A percentile compares a stretch with the other conserved stretches of the same genome.
Conservation (phyloP, 1,140 invertebrate species). For the Lasioglossum baleicum region DNA sequence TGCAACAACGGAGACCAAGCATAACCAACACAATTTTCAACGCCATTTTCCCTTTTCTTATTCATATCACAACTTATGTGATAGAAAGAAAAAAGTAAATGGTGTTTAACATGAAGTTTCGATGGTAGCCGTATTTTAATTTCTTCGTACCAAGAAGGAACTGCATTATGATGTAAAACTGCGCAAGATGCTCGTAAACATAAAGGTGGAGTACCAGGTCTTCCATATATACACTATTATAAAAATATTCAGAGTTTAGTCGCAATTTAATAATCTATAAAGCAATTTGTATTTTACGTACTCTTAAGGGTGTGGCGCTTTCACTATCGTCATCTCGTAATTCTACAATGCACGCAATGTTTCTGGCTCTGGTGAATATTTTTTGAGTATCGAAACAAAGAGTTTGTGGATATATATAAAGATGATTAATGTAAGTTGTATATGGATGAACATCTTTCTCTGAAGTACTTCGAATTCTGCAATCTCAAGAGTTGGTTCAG, state of each 20-base stretch:
- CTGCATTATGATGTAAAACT: conserved; percentile 90
- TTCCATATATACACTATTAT: conserved; percentile 87
- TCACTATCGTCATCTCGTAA: conserved; percentile 89
- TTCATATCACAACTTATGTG: conserved; percentile 93
- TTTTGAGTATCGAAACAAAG: conserved; percentile 96
- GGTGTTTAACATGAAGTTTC: conserved; percentile 88
- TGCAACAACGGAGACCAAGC: conserved; percentile 92
- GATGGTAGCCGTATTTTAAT: conserved; percentile 92
- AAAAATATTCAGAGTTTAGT: too few species aligned
- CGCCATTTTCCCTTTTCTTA: conserved; percentile 88
- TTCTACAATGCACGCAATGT: conserved; percentile 94
- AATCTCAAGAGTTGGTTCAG: conserved; percentile 89
- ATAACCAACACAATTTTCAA: conserved; percentile 94
- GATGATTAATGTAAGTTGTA: conserved; percentile 90
- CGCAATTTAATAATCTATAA: too few species aligned
- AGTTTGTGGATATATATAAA: conserved; percentile 93
- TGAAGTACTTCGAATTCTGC: conserved; percentile 88
- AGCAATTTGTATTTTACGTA: conserved; percentile 75
- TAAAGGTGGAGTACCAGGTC: conserved; percentile 84
- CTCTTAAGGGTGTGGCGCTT: conserved; percentile 85
- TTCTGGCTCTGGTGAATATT: conserved; percentile 91
- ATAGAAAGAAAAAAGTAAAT: conserved; percentile 93
- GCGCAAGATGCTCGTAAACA: conserved; percentile 84
- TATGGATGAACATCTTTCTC: conserved; percentile 88
- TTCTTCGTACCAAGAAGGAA: conserved; percentile 92